Evolutionary conservation across 2,113 vertebrate genomes (phyloP), one percentile per base, ranked within the genome.

Genomic region (Burhinus bistriatus): DNA sequence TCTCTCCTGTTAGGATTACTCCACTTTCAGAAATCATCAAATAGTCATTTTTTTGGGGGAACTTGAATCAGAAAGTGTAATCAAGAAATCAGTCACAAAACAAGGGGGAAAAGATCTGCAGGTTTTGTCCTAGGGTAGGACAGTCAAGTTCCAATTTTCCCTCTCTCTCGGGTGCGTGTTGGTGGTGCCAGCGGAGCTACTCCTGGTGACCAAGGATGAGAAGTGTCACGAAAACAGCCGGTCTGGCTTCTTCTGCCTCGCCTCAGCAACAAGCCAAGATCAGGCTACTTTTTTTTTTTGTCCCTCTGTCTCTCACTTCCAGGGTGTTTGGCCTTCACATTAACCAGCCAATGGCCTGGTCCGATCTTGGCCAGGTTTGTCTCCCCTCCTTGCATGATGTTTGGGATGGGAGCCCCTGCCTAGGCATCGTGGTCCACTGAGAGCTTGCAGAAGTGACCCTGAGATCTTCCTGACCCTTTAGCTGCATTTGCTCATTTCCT

Each of bases 401-500:
- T 19, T 25, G 69, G 61, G 69, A 34, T 70, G 68, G 57, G 21
- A 69, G 12, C 32, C 11, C 68, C 54, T 47, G 57, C 12, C 49
- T 15, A 3, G 30, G 6, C 57, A 52, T 27, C 65, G 3, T 1
- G 12, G 40, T 61, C 83, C 36, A 10, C 2, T 2, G 12, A 76
- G 79, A 81, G 42, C 80, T 83, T 29, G 29, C 12, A 62, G 65
- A 71, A 64, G 55, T 34, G 61, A 88, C 93, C 92, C 84, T 20
- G 36, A 87, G 91, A 83, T 83, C 83, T 75, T 76, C 77, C 83
- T 40, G 62, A 54, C 93, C 77, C 79, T 79, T 44, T 16, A n/a
- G 15, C 88, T 82, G 83, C 34, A 6, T 94, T 95, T 84, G 84
- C 96, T 96, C 87, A 71, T 97, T 96, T 96, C 96, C 92, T 89